A percentile compares a stretch with the other conserved stretches of the same genome.
phyloP scores from a whole-genome alignment of 2,888 invertebrate species.

The Julus scanicus region DNA sequence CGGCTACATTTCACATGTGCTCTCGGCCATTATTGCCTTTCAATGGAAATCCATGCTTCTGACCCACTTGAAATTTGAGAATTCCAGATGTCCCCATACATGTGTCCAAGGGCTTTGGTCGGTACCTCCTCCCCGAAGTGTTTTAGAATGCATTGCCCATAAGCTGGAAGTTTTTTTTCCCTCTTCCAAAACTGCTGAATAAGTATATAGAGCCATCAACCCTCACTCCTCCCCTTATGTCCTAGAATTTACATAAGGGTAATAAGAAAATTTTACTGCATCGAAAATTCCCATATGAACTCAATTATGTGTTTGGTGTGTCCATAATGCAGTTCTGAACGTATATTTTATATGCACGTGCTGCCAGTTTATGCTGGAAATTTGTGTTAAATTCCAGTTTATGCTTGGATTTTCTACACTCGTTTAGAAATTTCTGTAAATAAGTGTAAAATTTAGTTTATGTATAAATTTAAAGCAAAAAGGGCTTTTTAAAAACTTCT shows the following conservation, averaged over 20 bases:
- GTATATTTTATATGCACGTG: too few species aligned
- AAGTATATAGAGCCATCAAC: not conserved
- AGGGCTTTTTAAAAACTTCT: too few species aligned
- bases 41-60: not conserved
- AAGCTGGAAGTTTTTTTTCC: not conserved
- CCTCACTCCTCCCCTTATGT: not conserved
- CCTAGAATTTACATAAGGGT: not conserved
- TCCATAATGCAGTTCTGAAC: not conserved
- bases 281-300: not conserved
- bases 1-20: not conserved
- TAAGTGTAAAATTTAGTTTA: too few species aligned
- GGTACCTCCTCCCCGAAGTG: not conserved
- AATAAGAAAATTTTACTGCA: not conserved
- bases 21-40: not conserved
- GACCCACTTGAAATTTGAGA: slow-evolving; percentile 27
- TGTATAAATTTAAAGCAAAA: too few species aligned
- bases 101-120: too few species aligned
- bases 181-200: not conserved
- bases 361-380: too few species aligned
- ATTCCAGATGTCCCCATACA: not conserved
- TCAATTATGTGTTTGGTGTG: not conserved
- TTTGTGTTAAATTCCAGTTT: too few species aligned
- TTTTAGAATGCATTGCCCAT: not conserved
- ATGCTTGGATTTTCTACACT: too few species aligned
- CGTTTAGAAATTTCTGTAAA: too few species aligned